Conservation (phyloP, 92 coral and sea anemone species). For the Pocillopora meandrina region DNA sequence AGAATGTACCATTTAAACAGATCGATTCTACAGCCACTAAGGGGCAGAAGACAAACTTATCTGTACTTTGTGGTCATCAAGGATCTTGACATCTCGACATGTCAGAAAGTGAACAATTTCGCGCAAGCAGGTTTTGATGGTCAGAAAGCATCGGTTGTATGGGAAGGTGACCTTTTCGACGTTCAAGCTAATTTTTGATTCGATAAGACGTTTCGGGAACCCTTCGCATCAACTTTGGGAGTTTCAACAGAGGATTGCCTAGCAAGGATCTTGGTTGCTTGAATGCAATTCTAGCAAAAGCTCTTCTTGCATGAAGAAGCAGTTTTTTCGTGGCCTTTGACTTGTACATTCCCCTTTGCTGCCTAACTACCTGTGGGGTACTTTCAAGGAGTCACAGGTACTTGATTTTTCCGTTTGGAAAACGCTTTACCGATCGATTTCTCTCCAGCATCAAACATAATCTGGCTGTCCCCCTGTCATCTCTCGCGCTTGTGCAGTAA, state of each 20-base stretch:
- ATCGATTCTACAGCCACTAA: background rate
- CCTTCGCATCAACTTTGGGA: background rate
- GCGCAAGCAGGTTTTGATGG: too few species aligned
- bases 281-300: background rate
- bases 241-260: background rate
- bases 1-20: background rate
- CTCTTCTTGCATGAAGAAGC: background rate
- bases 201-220: background rate
- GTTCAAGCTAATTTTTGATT: background rate
- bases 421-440: background rate
- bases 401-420: background rate
- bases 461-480: slow-evolving; percentile 89
- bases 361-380: background rate
- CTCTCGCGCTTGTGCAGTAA: slow-evolving; percentile 75
- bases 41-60: too few species aligned
- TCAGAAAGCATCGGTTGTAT: too few species aligned
- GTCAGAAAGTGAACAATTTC: too few species aligned
- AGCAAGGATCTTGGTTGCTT: background rate
- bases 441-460: slow-evolving; percentile 61
- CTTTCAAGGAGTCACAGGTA: background rate
- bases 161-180: background rate
- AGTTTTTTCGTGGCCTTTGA: too few species aligned
- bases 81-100: background rate
- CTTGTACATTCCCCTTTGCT: too few species aligned
- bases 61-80: too few species aligned